phyloP scores from a whole-genome alignment of 2,888 invertebrate species.

The Dynastes hyllus region DNA sequence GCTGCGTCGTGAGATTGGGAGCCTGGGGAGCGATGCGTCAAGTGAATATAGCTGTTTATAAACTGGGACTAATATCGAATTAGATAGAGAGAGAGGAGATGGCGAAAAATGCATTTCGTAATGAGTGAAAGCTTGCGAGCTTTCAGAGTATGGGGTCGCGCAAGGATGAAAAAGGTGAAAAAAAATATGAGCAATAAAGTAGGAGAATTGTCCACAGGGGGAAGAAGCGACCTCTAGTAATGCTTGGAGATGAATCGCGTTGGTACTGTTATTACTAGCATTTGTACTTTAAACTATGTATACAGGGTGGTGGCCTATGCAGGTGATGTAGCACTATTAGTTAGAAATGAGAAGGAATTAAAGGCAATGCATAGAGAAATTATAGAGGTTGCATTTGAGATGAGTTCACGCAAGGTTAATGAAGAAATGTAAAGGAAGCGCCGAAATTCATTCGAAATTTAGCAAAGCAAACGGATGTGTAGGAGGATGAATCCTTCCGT shows the following conservation, averaged over 20 bases:
- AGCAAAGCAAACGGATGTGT: no score
- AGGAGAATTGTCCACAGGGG: background rate
- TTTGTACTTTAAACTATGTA: background rate
- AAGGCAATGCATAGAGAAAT: no score
- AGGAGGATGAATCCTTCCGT: no score
- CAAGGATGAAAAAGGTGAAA: constrained; percentile 25
- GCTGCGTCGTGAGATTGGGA: constrained; percentile 44
- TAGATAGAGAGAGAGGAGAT: constrained; percentile 53
- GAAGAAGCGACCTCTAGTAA: constrained; percentile 16
- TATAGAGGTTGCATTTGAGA: no score
- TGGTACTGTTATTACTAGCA: background rate
- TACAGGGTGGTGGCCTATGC: background rate
- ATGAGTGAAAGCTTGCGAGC: constrained; percentile 52
- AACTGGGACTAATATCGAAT: constrained; percentile 64
- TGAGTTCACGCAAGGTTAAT: no score
- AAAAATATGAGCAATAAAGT: constrained; percentile 24
- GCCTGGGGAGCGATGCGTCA: constrained; percentile 51
- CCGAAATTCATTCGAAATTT: no score
- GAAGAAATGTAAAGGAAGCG: no score
- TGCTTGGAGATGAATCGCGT: background rate
- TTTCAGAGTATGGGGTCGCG: constrained; percentile 23
- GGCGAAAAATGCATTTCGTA: constrained; percentile 58
- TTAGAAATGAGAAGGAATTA: no score
- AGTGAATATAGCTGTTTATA: constrained; percentile 60
- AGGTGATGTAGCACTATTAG: no score